These are phyloP conservation scores for Lithobates pipiens DNA, from an alignment of 2,797 vertebrate species.

Conservation along the genomic window DNA sequence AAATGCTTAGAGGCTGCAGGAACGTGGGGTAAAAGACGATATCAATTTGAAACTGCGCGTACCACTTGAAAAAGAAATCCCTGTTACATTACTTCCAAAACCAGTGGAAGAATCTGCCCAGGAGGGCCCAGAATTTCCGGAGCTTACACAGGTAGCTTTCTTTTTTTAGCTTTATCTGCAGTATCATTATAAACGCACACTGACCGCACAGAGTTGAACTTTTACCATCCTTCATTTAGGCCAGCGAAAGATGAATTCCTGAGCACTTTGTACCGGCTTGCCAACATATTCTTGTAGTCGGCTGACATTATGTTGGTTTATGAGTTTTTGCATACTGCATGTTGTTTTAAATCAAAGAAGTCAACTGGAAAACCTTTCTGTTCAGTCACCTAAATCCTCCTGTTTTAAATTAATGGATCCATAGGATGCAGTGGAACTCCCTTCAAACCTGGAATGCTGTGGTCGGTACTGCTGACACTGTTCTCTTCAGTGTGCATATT, in stretches of 20 bases:
- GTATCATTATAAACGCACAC: too few species aligned
- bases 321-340: too few species aligned
- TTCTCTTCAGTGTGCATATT: too few species aligned
- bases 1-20: slow-evolving; percentile 78
- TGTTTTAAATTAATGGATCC: too few species aligned
- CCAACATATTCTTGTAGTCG: too few species aligned
- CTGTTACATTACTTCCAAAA: slow-evolving; percentile 78
- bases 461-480: too few species aligned
- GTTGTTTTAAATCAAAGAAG: too few species aligned
- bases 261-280: not conserved
- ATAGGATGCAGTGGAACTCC: too few species aligned
- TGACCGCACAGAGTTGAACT: not conserved
- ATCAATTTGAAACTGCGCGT: slow-evolving; percentile 90
- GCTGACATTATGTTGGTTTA: too few species aligned
- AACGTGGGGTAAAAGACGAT: slow-evolving; percentile 73
- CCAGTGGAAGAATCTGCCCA: slow-evolving; percentile 64
- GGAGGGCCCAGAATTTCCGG: slow-evolving; percentile 86
- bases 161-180: not conserved
- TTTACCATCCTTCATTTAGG: not conserved
- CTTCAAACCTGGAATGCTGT: too few species aligned
- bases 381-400: too few species aligned
- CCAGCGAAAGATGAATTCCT: not conserved
- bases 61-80: slow-evolving; percentile 94
- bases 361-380: too few species aligned
- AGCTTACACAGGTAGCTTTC: slow-evolving; percentile 84